phyloP scores from a whole-genome alignment of 2,797 vertebrate genomes.

The Pitangus sulphuratus region DNA sequence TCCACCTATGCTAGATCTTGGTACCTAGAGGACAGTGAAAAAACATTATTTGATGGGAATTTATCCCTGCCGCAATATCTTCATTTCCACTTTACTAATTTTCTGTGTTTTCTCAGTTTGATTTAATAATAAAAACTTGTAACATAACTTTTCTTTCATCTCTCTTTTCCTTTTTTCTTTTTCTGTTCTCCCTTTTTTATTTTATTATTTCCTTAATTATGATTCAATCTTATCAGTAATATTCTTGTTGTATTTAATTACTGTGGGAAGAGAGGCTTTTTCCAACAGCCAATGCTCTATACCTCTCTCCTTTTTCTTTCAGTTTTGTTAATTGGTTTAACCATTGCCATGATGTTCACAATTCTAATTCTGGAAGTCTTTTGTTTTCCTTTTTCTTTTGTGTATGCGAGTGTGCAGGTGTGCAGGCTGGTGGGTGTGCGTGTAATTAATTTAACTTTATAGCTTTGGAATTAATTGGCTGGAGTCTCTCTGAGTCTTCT shows the following conservation, averaged over 20 bases:
- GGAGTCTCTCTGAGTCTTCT: slow-evolving; percentile 67
- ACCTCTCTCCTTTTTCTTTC: slow-evolving; percentile 56
- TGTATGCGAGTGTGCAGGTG: neutral
- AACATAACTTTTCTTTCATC: slow-evolving; percentile 72
- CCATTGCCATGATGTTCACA: slow-evolving; percentile 63
- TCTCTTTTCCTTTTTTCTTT: slow-evolving; percentile 70
- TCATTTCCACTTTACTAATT: slow-evolving; percentile 50
- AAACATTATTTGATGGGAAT: neutral
- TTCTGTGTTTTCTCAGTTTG: slow-evolving; percentile 25
- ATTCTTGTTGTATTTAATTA: slow-evolving; percentile 75
- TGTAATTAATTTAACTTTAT: slow-evolving; percentile 61
- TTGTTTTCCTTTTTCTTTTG: slow-evolving; percentile 10
- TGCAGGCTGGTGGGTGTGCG: neutral
- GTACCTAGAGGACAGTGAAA: slow-evolving; percentile 18
- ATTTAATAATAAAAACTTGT: slow-evolving; percentile 73
- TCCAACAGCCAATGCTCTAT: slow-evolving; percentile 50
- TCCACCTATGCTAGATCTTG: neutral
- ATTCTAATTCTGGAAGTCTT: slow-evolving; percentile 70
- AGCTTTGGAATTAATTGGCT: slow-evolving; percentile 60
- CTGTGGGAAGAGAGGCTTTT: slow-evolving; percentile 53
- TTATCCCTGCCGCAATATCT: slow-evolving; percentile 38
- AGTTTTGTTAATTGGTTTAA: slow-evolving; percentile 73
- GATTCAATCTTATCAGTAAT: slow-evolving; percentile 73
- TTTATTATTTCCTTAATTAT: slow-evolving; percentile 72
- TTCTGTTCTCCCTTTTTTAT: slow-evolving; percentile 57